Evolutionary conservation across 2,888 invertebrate genomes (phyloP), one percentile per base, ranked within the genome.

Genomic region (Sicus ferrugineus): DNA sequence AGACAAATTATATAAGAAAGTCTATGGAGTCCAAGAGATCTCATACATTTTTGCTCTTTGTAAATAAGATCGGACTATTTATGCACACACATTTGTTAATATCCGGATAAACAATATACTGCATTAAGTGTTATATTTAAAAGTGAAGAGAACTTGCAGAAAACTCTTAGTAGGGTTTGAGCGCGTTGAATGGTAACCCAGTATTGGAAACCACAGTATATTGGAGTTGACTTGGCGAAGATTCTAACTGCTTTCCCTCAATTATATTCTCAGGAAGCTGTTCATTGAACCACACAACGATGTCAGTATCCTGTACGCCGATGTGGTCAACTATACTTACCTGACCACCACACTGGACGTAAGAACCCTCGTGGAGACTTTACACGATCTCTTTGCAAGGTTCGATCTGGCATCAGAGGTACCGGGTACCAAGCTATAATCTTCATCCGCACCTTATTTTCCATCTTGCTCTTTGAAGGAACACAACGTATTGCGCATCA

Each of bases 321-420:
- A 97, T 83, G 95, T 97, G 58, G 96, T 96, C 0, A 96, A 96
- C 85, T 97, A 95, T 80, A 96, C 96, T 0, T 77, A 83, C 52
- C 70, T 84, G 42, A 96, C 97, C 0, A 93, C 93, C 0, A 91
- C 92, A 1, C 84, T 97, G 67, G 91, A 92, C 0, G 93, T 95
- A 0, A 89, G 91, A 80, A 90, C 92, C 73, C 89, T 97, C 75
- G 93, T 97, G 2, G 94, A 94, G 80, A 92, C 95, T 0, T 86
- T 97, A 19, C 96, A 97, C 79, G 95, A 96, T 81, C 87, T 97
- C 0, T 97, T 96, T 83, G 95, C 95, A 5, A 89, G 92, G 81
- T 97, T 97, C 80, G 97, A 97, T 84, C 93, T 94, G 75, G 93
- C 94, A 42, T 96, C 96, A 21, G 93, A 93, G 88, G 93, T 93